Conservation (phyloP, 1,140 invertebrate species). For the Littorina saxatilis region DNA sequence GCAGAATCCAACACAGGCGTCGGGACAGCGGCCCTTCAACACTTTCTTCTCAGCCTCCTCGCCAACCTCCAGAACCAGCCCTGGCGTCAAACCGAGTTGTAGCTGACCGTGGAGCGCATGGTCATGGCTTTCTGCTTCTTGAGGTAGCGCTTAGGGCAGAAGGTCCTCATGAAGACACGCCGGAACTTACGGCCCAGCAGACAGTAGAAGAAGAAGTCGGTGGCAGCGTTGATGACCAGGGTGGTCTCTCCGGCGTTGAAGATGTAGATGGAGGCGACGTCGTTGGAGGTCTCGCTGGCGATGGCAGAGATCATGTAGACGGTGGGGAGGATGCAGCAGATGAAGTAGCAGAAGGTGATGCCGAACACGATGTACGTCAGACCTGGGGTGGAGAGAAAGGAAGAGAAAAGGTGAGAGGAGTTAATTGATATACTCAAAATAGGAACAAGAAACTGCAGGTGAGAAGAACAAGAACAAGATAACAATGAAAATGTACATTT, state of each 20-base stretch:
- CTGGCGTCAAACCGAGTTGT: conserved; percentile 23
- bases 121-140: conserved; percentile 17
- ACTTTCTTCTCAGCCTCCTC: background rate
- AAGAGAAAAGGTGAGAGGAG: background rate
- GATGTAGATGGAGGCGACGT: conserved; percentile 63
- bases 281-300: conserved; percentile 12
- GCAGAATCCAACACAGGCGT: no score
- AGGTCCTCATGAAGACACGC: conserved; percentile 88
- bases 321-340: conserved; percentile 47
- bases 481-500: no score
- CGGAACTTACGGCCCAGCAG: conserved; percentile 97
- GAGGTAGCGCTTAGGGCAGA: conserved; percentile 78
- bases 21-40: background rate
- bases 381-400: background rate
- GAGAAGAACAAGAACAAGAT: no score
- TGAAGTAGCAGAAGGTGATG: conserved; percentile 50
- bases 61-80: no score
- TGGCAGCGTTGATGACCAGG: conserved; percentile 80
- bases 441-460: no score
- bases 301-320: conserved; percentile 46
- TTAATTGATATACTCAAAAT: background rate
- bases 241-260: conserved; percentile 85
- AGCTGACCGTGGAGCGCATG: conserved; percentile 11
- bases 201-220: conserved; percentile 85
- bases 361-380: conserved; percentile 48